Conservation (phyloP, 2,888 invertebrate species). For the Cremastinae sp. region DNA sequence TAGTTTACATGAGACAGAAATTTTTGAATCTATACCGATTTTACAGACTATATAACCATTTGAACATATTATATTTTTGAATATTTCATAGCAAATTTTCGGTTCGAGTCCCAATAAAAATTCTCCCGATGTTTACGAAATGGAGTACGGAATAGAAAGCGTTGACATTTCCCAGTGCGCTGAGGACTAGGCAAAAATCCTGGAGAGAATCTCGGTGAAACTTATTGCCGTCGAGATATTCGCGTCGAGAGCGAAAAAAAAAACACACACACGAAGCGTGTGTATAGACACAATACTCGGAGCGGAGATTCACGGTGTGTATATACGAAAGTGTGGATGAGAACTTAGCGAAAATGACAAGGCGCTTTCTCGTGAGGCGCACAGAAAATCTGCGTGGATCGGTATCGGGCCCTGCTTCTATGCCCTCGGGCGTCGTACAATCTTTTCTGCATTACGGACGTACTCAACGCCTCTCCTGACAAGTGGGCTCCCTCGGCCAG, state of each 20-base stretch:
- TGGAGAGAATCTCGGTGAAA: constrained; percentile 50
- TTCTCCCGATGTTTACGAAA: too few species aligned
- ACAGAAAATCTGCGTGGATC: constrained; percentile 8
- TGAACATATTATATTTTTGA: too few species aligned
- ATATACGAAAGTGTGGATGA: constrained; percentile 16
- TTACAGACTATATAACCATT: too few species aligned
- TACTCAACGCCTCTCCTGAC: constrained; percentile 56
- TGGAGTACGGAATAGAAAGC: constrained; percentile 15
- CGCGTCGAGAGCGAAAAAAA: constrained; percentile 13
- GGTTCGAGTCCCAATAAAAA: too few species aligned
- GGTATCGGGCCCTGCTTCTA: constrained; percentile 19
- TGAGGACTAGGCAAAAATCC: constrained; percentile 7
- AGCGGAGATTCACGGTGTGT: constrained; percentile 10
- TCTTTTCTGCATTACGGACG: constrained; percentile 23
- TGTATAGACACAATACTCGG: neutral
- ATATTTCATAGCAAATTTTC: too few species aligned
- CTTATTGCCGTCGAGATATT: constrained; percentile 31
- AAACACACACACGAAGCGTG: neutral
- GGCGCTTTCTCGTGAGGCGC: constrained; percentile 52
- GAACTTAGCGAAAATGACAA: constrained; percentile 61
- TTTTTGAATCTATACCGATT: too few species aligned
- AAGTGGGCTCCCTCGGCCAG: constrained; percentile 57
- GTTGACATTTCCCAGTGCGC: constrained; percentile 36
- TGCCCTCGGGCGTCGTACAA: constrained; percentile 24
- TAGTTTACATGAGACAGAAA: too few species aligned